Base-by-base conservation (phyloP, 2,797 vertebrate genomes). In the Brachymystax lenok region DNA sequence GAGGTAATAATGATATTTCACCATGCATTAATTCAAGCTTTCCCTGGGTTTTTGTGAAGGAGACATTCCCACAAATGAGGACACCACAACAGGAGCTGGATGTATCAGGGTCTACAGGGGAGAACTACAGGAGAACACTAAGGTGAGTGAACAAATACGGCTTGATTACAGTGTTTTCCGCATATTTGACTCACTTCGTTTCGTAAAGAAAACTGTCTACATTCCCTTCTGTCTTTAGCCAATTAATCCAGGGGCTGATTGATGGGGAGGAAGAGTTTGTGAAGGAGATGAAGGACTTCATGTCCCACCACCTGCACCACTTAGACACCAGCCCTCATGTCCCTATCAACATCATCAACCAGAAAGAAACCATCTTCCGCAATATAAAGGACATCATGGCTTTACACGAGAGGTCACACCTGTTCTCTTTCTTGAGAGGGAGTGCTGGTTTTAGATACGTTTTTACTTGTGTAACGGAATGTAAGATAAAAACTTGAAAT, bases 351-450 rank as follows among this genome's bases (percentile, higher is more conserved):
- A 92, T 98, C 13, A 86, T 95, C 80, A 95, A 88, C 83, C 96
- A 97, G 91, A 98, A 96, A 88, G 90, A 96, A 0, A 90, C 93
- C 52, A 96, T 99, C 82, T 99, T 99, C 90, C 95, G 97, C 73
- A 98, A 99, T 5, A 90, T 98, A 67, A 94, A 92, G 68, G 97
- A 98, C 75, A 95, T 99, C 35, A 73, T 94, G 6, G 78, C 2
- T 77, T 95, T 98, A 76, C 98, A 99, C 76, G 93, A 94, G 88
- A 94, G 94, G 98, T 99, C 16, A 59, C 4, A 2, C 13, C n/a
- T 51, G n/a, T 70, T 28, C 30, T 52, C 13, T 12, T 16, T 61
- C 21, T 17, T 61, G 7, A 61, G 7, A 61, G 12, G 8, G 59
- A 21, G 59, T 10, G n/a, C 59, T 21, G 59, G 59, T 46, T 46